Evolutionary conservation across 2,888 invertebrate species (phyloP), one percentile per base, ranked within the genome.

Genomic region (Acheta domesticus): DNA sequence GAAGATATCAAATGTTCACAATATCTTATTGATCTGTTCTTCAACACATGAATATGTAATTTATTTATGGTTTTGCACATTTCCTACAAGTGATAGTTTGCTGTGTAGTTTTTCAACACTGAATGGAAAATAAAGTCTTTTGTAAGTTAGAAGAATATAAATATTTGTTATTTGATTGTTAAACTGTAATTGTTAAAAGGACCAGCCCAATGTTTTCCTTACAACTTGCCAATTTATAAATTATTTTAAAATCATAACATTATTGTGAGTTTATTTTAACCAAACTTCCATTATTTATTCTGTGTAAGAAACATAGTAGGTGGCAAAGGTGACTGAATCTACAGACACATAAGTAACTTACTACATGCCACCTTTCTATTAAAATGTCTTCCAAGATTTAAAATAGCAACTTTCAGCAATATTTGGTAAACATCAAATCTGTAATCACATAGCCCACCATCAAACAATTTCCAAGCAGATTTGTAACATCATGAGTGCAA

Each of bases 1-100:
- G 16, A 62, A 62, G 62, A n/a, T 62, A 62, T 62, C 62, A 62
- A 62, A 62, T 62, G n/a, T 62, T 62, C 62, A 62, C 62, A 62
- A 62, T 62, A 62, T 62, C n/a, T n/a, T n/a, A 62, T 62, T 62
- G n/a, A 62, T 19, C 16, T 62, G 62, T 36, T 36, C 36, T 36
- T 36, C 36, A 36, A 36, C 36, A 62, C 62, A 62, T 16, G 8
- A 19, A 16, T 62, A 62, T 16, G n/a, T 62, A 19, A 62, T 62
- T 19, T 62, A 62, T 62, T 62, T 19, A 62, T 12, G 14, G 62
- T 62, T 62, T 62, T 62, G n/a, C n/a, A 19, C n/a, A 62, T 19
- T 62, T n/a, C n/a, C 62, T 62, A 62, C n/a, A 62, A 62, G 62
- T 62, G 62, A 12, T 62, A 19, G 36, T 36, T 36, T 19, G n/a